Conservation (phyloP, 2,113 vertebrate genomes). For the Ornithorhynchus anatinus region DNA sequence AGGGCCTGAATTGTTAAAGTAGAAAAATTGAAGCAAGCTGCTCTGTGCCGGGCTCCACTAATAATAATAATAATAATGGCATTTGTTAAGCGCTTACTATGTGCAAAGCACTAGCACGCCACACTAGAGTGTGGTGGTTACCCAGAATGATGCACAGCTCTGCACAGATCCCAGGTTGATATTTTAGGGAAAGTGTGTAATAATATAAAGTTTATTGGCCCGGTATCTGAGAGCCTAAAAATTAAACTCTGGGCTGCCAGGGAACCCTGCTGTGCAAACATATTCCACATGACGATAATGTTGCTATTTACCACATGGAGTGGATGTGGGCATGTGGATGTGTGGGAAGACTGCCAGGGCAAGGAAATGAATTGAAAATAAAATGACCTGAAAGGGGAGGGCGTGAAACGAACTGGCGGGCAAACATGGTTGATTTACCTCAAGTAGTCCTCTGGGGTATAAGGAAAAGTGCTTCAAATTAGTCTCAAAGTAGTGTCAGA, state of each 20-base stretch:
- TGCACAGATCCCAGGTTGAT: background rate
- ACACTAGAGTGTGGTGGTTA: background rate
- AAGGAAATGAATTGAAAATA: background rate
- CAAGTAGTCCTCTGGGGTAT: background rate
- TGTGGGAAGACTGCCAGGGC: background rate
- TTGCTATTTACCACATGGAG: accelerated
- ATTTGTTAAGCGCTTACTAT: too few species aligned
- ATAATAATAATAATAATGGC: too few species aligned
- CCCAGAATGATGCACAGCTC: accelerated
- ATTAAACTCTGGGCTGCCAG: background rate
- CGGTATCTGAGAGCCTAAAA: background rate
- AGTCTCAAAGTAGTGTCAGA: too few species aligned
- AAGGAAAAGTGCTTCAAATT: background rate
- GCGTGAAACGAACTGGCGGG: background rate
- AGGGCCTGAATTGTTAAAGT: background rate
- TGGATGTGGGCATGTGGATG: accelerated
- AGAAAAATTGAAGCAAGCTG: constrained; percentile 17
- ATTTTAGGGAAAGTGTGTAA: background rate
- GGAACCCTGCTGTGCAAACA: background rate
- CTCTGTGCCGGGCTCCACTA: background rate
- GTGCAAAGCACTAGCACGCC: too few species aligned
- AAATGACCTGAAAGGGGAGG: background rate
- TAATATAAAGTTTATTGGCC: background rate
- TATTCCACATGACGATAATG: accelerated
- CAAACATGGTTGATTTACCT: accelerated